A percentile compares a stretch with the other conserved stretches of the same genome.
phyloP scores from a whole-genome alignment of 2,888 invertebrate genomes.

The Incurvaria masculella region DNA sequence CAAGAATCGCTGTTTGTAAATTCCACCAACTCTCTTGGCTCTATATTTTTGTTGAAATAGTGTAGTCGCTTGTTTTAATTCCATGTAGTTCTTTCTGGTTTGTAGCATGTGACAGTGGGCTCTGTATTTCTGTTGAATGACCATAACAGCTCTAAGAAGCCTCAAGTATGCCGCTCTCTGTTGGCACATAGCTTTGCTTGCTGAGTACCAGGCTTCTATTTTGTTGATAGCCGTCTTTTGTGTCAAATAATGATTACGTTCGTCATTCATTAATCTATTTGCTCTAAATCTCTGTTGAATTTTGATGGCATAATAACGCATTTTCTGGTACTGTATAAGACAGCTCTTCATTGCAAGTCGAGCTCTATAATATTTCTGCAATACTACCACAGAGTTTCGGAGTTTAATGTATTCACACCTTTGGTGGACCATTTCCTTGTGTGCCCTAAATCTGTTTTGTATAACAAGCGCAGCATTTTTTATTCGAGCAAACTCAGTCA shows the following conservation, averaged over 20 bases:
- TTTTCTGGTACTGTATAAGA: constrained; percentile 22
- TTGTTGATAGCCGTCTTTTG: constrained; percentile 19
- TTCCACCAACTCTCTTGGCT: constrained; percentile 7
- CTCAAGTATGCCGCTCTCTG: constrained; percentile 19
- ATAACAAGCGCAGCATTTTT: constrained; percentile 25
- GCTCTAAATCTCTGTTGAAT: constrained; percentile 49
- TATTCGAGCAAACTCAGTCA: constrained; percentile 18
- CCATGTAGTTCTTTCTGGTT: constrained; percentile 26
- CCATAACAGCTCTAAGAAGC: constrained; percentile 10
- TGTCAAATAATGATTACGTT: background rate
- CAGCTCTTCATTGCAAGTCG: constrained; percentile 24
- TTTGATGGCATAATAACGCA: constrained; percentile 29
- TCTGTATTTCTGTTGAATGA: constrained; percentile 39
- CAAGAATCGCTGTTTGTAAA: constrained; percentile 8
- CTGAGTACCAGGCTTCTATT: constrained; percentile 30
- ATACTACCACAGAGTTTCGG: constrained; percentile 25
- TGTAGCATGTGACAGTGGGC: constrained; percentile 18
- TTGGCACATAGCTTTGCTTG: constrained; percentile 23
- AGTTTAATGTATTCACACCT: constrained; percentile 24
- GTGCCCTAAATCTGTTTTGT: constrained; percentile 36
- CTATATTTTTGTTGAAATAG: constrained; percentile 13
- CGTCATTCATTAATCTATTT: constrained; percentile 6
- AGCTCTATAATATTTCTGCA: constrained; percentile 45
- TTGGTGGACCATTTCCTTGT: constrained; percentile 25
- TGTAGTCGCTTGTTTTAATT: constrained; percentile 20